These are phyloP conservation scores for Anabacerthia variegaticeps DNA, from an alignment of 2,797 vertebrate species.

Conservation along the genomic window DNA sequence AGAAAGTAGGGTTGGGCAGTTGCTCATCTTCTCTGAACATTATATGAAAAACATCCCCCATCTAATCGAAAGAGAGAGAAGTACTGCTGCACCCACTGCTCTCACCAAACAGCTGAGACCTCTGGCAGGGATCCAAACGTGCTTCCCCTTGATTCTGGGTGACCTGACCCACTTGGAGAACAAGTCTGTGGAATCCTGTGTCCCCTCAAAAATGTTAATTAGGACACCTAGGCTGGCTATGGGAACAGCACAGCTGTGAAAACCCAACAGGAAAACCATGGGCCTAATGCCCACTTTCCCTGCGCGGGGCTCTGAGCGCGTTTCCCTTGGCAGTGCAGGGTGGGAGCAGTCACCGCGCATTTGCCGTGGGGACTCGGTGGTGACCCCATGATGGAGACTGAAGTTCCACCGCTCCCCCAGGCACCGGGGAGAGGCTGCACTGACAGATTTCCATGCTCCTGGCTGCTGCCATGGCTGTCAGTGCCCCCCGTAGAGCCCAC, in stretches of 20 bases:
- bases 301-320: rapidly evolving
- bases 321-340: background rate
- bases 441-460: background rate
- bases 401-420: background rate
- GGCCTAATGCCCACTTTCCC: background rate
- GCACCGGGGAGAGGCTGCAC: background rate
- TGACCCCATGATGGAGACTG: background rate
- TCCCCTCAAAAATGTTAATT: background rate
- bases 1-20: background rate
- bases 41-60: background rate
- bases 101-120: background rate
- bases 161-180: background rate
- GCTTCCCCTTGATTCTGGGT: background rate
- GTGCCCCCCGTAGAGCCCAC: background rate
- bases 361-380: rapidly evolving
- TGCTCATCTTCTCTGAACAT: background rate
- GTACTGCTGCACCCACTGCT: background rate
- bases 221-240: background rate
- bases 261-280: background rate
- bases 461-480: slow-evolving; percentile 1
- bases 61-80: background rate
- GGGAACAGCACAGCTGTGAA: background rate
- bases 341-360: rapidly evolving
- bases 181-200: background rate
- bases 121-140: rapidly evolving